Evolutionary conservation across 2,113 vertebrate genomes (phyloP), one percentile per base, ranked within the genome.

Genomic region (Myodes glareolus): DNA sequence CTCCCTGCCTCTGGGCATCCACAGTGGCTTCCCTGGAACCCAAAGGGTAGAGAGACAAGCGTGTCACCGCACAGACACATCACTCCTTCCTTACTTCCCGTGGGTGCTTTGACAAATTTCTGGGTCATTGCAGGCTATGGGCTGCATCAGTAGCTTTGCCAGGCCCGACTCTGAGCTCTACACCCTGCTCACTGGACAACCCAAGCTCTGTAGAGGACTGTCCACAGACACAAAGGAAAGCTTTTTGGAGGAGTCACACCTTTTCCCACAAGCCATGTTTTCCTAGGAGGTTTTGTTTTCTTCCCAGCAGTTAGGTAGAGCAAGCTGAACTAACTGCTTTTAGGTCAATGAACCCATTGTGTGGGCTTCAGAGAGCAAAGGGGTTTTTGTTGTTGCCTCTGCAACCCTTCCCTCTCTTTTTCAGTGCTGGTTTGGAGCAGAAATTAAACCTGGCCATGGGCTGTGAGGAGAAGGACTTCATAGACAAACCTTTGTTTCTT

Each of bases 331-430:
- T 39, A 78, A 93, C 94, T 92, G 94, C 90, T 92, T 93, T 92
- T 91, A 52, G 50, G 95, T 97, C 97, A 98, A 96, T 96, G 97
- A 88, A 36, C 7, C 70, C 91, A 91, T 97, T 97, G 95, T 98
- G 73, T 36, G 36, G 61, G 47, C 90, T 58, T 92, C 39, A 36
- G 11, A 86, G 86, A 91, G 76, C 77, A 92, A 89, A 96, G 89
- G 36, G 45, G 58, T 67, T 97, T 91, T 75, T 96, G 78, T 93
- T 97, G 33, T 2, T 63, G 14, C 33, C 58, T 76, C 88, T 21
- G 12, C 25, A 72, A 50, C 91, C 42, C 27, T 36, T 50, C 39
- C 23, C 12, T 52, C 16, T 2, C 39, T 77, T n/a, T 87, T 70
- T 94, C 78, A 47, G 2, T 5, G 21, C 63, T 86, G 92, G 73